Evolutionary conservation across 2,113 vertebrate species (phyloP), one percentile per base, ranked within the genome.

Genomic region (Megaceryle torquata): DNA sequence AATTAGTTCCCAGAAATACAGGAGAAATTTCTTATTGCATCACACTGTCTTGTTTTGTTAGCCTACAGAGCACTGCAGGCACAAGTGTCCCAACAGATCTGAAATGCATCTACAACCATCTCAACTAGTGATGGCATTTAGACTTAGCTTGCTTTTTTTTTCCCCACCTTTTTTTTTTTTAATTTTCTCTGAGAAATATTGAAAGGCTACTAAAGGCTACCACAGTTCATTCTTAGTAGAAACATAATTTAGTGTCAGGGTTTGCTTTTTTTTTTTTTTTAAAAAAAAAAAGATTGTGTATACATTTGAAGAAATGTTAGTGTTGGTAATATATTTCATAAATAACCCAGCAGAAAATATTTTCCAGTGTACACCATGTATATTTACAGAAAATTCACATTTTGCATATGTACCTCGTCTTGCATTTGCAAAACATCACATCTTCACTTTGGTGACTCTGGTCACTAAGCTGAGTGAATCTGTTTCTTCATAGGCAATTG

Each of bases 331-430:
- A 89, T 63, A 70, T 68, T 95, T 64, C 57, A 37, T 75, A 88
- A 91, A 16, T 24, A 87, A 91, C 75, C 10, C 13, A 80, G 93
- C 26, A 96, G 83, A 91, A 97, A 86, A 72, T 91, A 82, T 81
- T 95, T 94, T 68, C n/a, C 44, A 28, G 13, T 68, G 61, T 89
- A 56, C 16, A 64, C 8, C 20, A 37, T 48, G 18, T 80, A 79
- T 91, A 93, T 94, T 96, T 97, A 94, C n/a, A 88, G 78, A 97
- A 97, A 97, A 86, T 39, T 93, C 82, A 74, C 1, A 54, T 60
- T 89, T 69, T 74, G 17, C 26, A 19, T 57, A 19, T 7, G 7
- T 77, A 13, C 13, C 28, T 75, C 59, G 53, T 43, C 16, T 75
- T 70, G 35, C 19, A 51, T 25, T 78, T 71, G 31, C 61, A 72